Evolutionary conservation across 1,140 invertebrate species (phyloP).

Genomic region (Rhizoglyphus robini): DNA sequence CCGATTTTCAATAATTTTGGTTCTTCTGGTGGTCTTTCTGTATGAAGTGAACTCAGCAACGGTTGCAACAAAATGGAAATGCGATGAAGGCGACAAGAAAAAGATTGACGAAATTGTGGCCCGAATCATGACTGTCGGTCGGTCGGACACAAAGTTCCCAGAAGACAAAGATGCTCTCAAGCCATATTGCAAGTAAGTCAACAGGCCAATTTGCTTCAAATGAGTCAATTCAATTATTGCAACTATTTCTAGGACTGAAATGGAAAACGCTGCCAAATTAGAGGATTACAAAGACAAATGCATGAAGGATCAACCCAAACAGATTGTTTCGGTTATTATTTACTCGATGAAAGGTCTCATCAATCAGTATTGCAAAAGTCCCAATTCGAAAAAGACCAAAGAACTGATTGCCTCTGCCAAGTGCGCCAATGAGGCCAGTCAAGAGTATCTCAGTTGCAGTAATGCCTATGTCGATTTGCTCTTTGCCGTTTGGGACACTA

Average conservation of each 20-base stretch:
- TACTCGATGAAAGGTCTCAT: not conserved
- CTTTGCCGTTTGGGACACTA: not conserved
- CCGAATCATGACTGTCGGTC: conserved; percentile 6
- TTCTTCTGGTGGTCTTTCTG: no score
- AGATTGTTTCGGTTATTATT: not conserved
- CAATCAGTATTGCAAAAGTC: not conserved
- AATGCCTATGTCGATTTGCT: not conserved
- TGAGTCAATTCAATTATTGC: no score
- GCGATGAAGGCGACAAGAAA: not conserved
- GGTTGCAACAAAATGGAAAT: conserved; percentile 1
- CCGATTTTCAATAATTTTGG: no score
- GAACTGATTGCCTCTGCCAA: not conserved
- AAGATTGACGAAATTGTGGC: conserved; percentile 2
- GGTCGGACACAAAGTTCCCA: conserved; percentile 2
- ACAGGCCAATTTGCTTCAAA: no score
- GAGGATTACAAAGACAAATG: conserved; percentile 7
- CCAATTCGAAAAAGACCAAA: not conserved
- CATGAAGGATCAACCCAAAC: not conserved
- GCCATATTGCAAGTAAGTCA: conserved; percentile 15
- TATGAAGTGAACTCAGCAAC: no score
- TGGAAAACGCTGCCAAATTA: not conserved
- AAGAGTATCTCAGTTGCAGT: not conserved
- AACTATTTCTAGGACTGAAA: not conserved
- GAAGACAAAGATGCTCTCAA: not conserved
- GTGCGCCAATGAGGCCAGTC: not conserved